Evolutionary conservation across 2,888 invertebrate genomes (phyloP), one percentile per base, ranked within the genome.

Genomic region (Abrostola tripartita): DNA sequence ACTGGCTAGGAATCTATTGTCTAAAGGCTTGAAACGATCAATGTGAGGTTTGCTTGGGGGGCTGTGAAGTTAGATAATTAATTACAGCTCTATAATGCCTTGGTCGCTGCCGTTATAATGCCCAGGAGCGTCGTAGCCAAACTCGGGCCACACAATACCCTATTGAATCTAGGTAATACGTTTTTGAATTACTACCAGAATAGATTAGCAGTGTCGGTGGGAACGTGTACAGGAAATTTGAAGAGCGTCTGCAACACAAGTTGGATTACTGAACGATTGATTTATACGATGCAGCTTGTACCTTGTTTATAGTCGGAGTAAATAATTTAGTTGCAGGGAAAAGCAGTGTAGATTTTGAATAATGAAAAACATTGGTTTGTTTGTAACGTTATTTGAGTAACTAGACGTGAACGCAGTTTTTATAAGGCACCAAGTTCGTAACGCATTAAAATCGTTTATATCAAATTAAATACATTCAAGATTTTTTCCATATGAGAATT

Each of bases 31-130:
- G 79, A 81, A 86, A 79, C 87, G 85, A 87, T 85, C 86, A 83
- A 83, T 82, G 83, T 76, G 77, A 74, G 71, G 76, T 71, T 71
- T 77, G 68, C 71, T 76, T 79, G 79, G 82, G 82, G 72, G 83
- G 81, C 82, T 83, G 79, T 83, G 84, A 88, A 89, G 86, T 89
- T 85, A 81, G 84, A 88, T 90, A 91, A 92, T 92, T 92, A 92
- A 92, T 92, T 88, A 90, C 82, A 79, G 78, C 68, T 74, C 79
- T 79, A 85, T 90, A 90, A 88, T 86, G 85, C 86, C 84, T 80
- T 76, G 81, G 82, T 81, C 76, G 75, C 75, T 74, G 81, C 66
- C 83, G 82, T 88, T 89, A 91, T 84, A 81, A 85, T 81, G 82
- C 91, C 90, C 91, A 71, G 65, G 89, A 89, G 91, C 85, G 78